Percentiles rank a stretch among this genome's conserved stretches.
Conservation (phyloP, 2,797 vertebrate genomes). For the Dendrocincla fuliginosa region DNA sequence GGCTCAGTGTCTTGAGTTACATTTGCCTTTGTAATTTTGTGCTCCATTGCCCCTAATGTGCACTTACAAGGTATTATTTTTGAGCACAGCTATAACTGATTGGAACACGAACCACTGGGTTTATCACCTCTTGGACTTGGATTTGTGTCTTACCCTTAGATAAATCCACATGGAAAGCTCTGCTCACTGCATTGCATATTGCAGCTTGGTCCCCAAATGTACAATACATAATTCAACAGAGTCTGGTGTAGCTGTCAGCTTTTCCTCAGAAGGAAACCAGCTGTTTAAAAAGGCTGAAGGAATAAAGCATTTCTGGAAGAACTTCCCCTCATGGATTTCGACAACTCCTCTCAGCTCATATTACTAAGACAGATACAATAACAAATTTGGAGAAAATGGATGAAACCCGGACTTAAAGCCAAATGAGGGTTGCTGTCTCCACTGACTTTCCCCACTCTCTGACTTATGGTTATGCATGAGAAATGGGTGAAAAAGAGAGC, state of each 20-base stretch:
- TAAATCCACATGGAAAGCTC: conserved; percentile 13
- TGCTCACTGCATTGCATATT: neutral
- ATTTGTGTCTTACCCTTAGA: conserved; percentile 46
- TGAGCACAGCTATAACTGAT: conserved; percentile 45
- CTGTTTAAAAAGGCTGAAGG: conserved; percentile 28
- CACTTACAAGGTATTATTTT: conserved; percentile 55
- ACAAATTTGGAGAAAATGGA: conserved; percentile 22
- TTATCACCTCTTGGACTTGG: conserved; percentile 61
- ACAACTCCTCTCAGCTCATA: neutral
- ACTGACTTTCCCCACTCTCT: neutral
- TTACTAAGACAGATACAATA: conserved; percentile 14
- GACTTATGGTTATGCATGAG: neutral
- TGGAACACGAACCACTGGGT: conserved; percentile 40
- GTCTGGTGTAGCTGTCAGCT: conserved; percentile 32
- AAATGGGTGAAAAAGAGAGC: neutral
- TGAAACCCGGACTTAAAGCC: conserved; percentile 8
- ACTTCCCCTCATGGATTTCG: neutral
- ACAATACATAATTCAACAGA: conserved; percentile 48
- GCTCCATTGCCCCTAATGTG: conserved; percentile 66
- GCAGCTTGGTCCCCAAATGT: conserved; percentile 33
- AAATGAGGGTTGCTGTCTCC: neutral
- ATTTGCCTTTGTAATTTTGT: conserved; percentile 72
- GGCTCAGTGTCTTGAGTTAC: neutral
- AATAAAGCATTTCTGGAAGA: conserved; percentile 33
- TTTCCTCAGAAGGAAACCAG: conserved; percentile 54